Evolutionary conservation across 2,113 vertebrate genomes (phyloP).

Genomic region (Platichthys flesus): DNA sequence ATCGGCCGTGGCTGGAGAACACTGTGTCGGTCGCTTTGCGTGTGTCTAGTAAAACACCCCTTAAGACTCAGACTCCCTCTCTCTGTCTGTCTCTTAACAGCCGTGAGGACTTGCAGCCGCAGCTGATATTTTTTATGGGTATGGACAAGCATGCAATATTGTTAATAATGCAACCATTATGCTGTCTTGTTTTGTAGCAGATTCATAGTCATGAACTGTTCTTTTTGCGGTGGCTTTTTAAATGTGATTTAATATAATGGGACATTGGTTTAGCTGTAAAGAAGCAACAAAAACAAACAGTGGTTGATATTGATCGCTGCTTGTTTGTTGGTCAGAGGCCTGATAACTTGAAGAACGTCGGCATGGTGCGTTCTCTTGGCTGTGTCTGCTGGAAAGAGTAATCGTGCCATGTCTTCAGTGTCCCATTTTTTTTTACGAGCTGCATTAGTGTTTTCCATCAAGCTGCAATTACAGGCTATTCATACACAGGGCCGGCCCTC

Average conservation of each 20-base stretch:
- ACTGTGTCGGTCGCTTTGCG: conserved; percentile 36
- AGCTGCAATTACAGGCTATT: conserved; percentile 76
- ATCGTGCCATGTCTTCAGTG: conserved; percentile 75
- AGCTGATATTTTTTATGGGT: conserved; percentile 26
- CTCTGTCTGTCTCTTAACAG: conserved; percentile 8
- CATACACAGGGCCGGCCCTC: conserved; percentile 65
- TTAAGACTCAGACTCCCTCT: not conserved
- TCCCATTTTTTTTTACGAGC: conserved; percentile 73
- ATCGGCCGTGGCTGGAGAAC: conserved; percentile 32
- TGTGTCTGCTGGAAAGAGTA: conserved; percentile 74
- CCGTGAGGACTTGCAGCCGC: conserved; percentile 16
- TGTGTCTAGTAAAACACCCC: conserved; percentile 34
- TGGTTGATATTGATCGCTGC: conserved; percentile 48
- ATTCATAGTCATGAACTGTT: conserved; percentile 32
- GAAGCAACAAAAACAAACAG: conserved; percentile 49
- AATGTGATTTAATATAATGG: conserved; percentile 25
- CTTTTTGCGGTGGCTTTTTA: conserved; percentile 33
- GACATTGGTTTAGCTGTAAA: conserved; percentile 24
- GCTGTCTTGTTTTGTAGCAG: conserved; percentile 12
- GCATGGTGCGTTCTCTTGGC: conserved; percentile 65
- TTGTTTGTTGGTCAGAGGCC: conserved; percentile 67
- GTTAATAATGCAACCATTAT: conserved; percentile 33
- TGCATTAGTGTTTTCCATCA: conserved; percentile 80
- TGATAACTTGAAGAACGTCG: conserved; percentile 56
- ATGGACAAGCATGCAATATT: conserved; percentile 31